phyloP scores from a whole-genome alignment of 37 sponge, comb jelly and placozoan genomes.

The Aplysina aerophoba region DNA sequence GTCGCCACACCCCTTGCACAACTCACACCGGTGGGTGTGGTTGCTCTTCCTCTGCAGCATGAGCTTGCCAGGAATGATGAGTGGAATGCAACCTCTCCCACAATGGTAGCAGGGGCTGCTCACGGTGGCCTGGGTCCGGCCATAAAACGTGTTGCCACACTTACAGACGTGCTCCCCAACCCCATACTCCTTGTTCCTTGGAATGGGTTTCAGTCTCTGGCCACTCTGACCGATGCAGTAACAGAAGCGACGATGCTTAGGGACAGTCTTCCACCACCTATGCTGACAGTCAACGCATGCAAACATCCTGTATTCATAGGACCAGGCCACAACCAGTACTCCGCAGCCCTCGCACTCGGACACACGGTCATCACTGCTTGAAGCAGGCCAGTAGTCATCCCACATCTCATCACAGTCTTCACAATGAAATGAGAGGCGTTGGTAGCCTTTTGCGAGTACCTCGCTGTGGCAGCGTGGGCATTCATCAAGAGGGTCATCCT shows the following conservation, averaged over 20 bases:
- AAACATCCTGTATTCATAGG: constrained; percentile 22
- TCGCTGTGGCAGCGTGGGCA: too few relatives aligned
- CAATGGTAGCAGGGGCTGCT: constrained; percentile 10
- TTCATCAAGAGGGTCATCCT: too few relatives aligned
- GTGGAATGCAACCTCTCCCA: background rate
- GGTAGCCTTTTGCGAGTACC: too few relatives aligned
- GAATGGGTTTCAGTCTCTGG: constrained; percentile 28
- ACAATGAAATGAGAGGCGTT: too few relatives aligned
- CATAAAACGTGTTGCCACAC: background rate
- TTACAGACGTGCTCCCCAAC: constrained; percentile 35
- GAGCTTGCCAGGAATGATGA: background rate
- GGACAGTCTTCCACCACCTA: constrained; percentile 38
- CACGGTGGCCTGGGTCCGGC: background rate
- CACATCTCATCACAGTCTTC: too few relatives aligned
- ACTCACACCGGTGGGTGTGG: constrained; percentile 43
- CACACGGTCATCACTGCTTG: too few relatives aligned
- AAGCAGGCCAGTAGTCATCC: too few relatives aligned
- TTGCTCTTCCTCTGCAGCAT: constrained; percentile 5
- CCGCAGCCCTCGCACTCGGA: too few relatives aligned
- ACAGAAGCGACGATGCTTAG: background rate
- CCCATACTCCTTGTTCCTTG: constrained; percentile 45
- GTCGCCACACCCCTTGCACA: constrained; percentile 39
- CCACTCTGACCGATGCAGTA: background rate
- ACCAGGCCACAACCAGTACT: too few relatives aligned
- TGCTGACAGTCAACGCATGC: constrained; percentile 29